Conservation (phyloP, 1,140 invertebrate genomes). For the Bombus affinis region DNA sequence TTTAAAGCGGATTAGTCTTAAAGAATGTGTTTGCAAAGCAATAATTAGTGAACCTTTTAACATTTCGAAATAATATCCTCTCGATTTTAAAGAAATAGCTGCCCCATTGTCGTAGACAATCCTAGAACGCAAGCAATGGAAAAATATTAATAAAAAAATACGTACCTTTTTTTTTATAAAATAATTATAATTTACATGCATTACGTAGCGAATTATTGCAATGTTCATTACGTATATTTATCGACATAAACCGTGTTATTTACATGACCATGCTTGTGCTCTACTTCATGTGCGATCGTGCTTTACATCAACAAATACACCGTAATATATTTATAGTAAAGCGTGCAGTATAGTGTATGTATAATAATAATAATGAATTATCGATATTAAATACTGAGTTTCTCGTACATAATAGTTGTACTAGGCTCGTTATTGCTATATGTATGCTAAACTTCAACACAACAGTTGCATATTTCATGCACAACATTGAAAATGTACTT, state of each 20-base stretch:
- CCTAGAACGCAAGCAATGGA: slow-evolving; percentile 81
- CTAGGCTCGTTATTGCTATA: slow-evolving; percentile 12
- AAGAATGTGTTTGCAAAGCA: slow-evolving; percentile 38
- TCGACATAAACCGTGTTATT: slow-evolving; percentile 63
- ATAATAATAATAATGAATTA: slow-evolving; percentile 44
- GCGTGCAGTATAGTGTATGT: slow-evolving; percentile 58
- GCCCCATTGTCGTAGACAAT: slow-evolving; percentile 82
- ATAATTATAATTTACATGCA: slow-evolving; percentile 66
- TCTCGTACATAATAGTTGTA: slow-evolving; percentile 35
- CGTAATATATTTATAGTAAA: slow-evolving; percentile 60
- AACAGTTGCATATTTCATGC: slow-evolving; percentile 44
- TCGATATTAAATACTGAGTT: slow-evolving; percentile 46
- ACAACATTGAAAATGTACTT: slow-evolving; percentile 17
- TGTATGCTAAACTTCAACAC: slow-evolving; percentile 32
- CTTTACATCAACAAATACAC: slow-evolving; percentile 58
- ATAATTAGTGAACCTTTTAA: slow-evolving; percentile 64
- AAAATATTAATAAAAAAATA: slow-evolving; percentile 71
- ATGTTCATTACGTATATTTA: slow-evolving; percentile 41
- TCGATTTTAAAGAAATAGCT: slow-evolving; percentile 82
- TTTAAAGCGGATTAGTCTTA: slow-evolving; percentile 29
- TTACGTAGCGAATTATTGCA: slow-evolving; percentile 50
- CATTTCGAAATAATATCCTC: slow-evolving; percentile 74
- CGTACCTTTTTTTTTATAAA: slow-evolving; percentile 42
- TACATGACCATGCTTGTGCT: slow-evolving; percentile 68
- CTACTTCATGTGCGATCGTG: slow-evolving; percentile 65